Conservation (phyloP, 2,888 invertebrate species). For the Polydrusus tereticollis region DNA sequence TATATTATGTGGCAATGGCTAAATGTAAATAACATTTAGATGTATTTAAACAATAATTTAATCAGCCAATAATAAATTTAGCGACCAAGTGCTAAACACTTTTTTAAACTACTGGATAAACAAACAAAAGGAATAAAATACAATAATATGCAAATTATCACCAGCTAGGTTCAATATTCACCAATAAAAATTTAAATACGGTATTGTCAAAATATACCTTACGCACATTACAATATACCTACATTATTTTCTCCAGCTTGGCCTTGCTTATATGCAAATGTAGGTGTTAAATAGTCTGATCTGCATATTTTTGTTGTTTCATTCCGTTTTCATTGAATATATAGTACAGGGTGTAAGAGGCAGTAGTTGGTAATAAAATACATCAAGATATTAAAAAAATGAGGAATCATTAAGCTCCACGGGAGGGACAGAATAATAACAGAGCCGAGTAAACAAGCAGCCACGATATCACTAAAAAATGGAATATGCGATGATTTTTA, state of each 20-base stretch:
- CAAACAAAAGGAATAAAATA: not conserved
- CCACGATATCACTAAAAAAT: no score
- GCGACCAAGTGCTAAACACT: no score
- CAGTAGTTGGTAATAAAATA: no score
- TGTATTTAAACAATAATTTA: no score
- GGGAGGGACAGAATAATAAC: no score
- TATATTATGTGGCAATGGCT: no score
- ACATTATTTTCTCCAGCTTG: not conserved
- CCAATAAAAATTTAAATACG: not conserved
- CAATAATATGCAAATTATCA: constrained; percentile 4
- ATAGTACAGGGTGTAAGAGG: not conserved
- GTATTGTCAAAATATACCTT: constrained; percentile 11
- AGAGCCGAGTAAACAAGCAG: no score
- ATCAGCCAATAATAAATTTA: no score
- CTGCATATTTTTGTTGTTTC: not conserved
- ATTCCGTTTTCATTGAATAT: not conserved
- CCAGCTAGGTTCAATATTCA: constrained; percentile 1
- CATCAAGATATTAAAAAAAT: no score
- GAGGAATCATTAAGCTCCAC: no score
- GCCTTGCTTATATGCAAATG: constrained; percentile 17
- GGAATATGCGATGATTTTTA: no score
- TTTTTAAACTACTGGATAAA: not conserved
- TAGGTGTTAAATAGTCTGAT: constrained; percentile 7
- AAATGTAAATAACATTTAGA: no score
- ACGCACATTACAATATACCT: constrained; percentile 5